Base-by-base conservation (phyloP, 2,888 invertebrate species). In the Charanyca ferruginea region DNA sequence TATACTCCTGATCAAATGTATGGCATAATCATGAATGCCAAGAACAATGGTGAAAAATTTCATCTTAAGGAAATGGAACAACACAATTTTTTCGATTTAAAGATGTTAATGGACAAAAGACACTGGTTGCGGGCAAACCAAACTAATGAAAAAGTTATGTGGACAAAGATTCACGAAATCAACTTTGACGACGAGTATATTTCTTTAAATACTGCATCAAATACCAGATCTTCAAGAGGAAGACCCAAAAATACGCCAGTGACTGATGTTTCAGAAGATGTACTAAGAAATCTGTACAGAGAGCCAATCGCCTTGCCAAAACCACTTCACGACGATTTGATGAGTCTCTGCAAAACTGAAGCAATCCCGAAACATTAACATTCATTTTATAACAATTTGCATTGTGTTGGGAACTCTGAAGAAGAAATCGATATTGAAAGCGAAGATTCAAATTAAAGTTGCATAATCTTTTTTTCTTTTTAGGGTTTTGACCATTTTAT, bases 351-450 rank as follows among this genome's bases (percentile, higher is more conserved):
- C 66, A 66, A 59, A 63, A 58, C 51, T 54, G 61, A 72, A 67
- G 72, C 72, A 52, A 72, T 72, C 52, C 65, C 68, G 35, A 68
- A 59, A 53, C 58, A 73, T 54, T 64, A 68, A 64, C 67, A 66
- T 49, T 59, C 32, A 63, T 66, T 71, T 66, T 66, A 71, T 66
- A 71, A 66, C 35, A 66, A 66, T 59, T 66, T 71, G 55, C 66
- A 63, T 22, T 63, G 54, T 60, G 58, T 59, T 63, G 65, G 62
- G 47, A 48, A 62, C 62, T 60, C 47, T 45, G 58, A 35, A 58
- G 58, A 38, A 58, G 47, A 38, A 47, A 48, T 48, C 9, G 48
- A 48, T 53, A 41, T 53, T 41, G 22, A 23, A 51, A 51, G 51
- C 51, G 35, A 51, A 20, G 35, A 51, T 51, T 51, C 51, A 51